phyloP scores from a whole-genome alignment of 2,797 vertebrate species.

The Adrianichthys oophorus region DNA sequence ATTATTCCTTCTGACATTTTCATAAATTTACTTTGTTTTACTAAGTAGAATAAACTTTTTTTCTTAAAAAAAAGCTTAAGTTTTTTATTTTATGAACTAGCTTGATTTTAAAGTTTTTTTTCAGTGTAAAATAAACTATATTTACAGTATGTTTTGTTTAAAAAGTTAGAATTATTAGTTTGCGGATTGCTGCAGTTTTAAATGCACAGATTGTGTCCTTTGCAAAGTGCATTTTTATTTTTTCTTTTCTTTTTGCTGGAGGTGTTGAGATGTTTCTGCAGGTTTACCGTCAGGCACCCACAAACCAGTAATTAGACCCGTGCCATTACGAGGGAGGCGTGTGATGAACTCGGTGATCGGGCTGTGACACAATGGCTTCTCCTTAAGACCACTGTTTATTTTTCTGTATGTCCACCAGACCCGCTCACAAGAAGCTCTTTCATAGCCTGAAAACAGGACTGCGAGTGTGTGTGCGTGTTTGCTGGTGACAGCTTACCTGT shows the following conservation, averaged over 20 bases:
- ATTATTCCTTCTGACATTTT: too few species aligned
- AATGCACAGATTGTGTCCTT: too few species aligned
- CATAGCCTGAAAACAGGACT: constrained; percentile 44
- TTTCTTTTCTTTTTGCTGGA: constrained; percentile 2
- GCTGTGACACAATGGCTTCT: constrained; percentile 68
- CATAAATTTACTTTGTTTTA: too few species aligned
- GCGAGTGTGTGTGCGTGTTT: constrained; percentile 24
- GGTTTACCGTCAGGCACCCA: not conserved
- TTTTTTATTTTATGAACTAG: too few species aligned
- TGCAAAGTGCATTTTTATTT: not conserved
- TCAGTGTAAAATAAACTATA: too few species aligned
- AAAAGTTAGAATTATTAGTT: not conserved
- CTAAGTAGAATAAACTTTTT: too few species aligned
- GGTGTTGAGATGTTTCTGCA: constrained; percentile 17
- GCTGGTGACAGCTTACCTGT: constrained; percentile 31
- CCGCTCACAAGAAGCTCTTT: constrained; percentile 67
- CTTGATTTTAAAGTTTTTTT: too few species aligned
- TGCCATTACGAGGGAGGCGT: constrained; percentile 25
- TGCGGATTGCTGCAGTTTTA: not conserved
- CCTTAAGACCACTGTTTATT: constrained; percentile 66
- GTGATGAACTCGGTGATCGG: constrained; percentile 35
- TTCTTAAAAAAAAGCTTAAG: too few species aligned
- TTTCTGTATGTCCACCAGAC: constrained; percentile 52
- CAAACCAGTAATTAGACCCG: constrained; percentile 34
- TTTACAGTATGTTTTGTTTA: too few species aligned